phyloP scores from a whole-genome alignment of 1,140 invertebrate genomes.

The Drosophila sp. region DNA sequence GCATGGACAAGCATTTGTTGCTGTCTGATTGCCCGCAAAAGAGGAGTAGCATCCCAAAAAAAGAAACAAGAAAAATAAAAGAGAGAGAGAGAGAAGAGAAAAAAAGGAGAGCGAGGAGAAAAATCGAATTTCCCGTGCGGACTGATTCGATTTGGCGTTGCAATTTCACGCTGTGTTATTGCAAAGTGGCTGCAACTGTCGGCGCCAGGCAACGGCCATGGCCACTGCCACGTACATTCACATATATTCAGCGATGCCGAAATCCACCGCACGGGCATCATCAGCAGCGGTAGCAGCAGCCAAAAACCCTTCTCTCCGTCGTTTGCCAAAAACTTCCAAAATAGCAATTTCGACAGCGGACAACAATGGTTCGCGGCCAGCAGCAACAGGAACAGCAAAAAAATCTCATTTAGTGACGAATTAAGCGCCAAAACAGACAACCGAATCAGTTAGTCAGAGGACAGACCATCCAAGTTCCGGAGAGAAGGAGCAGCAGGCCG shows the following conservation, averaged over 20 bases:
- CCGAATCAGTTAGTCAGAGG: conserved; percentile 71
- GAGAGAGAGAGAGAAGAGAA: not conserved
- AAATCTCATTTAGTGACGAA: conserved; percentile 82
- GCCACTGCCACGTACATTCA: conserved; percentile 10
- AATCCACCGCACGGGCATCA: conserved; percentile 19
- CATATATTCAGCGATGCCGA: conserved; percentile 19
- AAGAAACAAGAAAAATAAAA: not conserved
- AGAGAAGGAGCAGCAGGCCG: not conserved
- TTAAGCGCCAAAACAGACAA: conserved; percentile 82
- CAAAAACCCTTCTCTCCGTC: conserved; percentile 36
- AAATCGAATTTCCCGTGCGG: conserved; percentile 82
- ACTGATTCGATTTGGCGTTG: conserved; percentile 83
- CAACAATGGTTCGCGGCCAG: conserved; percentile 48
- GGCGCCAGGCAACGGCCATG: conserved; percentile 50
- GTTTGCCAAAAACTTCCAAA: conserved; percentile 47
- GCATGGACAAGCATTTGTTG: conserved; percentile 63
- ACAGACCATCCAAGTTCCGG: no score
- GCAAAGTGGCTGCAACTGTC: conserved; percentile 79
- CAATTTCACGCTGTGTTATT: conserved; percentile 83
- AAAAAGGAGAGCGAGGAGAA: conserved; percentile 28
- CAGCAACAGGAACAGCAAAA: conserved; percentile 37
- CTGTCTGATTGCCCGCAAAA: conserved; percentile 77
- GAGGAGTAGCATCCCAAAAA: conserved; percentile 33
- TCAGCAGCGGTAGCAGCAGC: conserved; percentile 38
- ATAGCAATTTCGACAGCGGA: conserved; percentile 63